Conservation (phyloP, 2,113 vertebrate genomes). For the Serilophus lunatus region DNA sequence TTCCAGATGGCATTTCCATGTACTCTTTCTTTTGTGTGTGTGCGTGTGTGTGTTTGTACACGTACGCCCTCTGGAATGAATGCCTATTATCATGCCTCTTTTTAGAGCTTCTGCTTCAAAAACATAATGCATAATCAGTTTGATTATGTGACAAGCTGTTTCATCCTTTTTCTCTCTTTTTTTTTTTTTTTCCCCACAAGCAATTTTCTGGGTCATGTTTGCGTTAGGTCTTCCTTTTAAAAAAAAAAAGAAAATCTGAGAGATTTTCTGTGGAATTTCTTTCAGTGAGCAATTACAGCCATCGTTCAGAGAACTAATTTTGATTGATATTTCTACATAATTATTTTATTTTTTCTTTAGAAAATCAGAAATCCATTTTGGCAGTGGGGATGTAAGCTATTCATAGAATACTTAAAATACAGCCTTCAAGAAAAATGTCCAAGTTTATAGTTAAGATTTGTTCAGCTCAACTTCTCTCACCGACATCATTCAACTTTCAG, state of each 20-base stretch:
- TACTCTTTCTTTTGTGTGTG: background rate
- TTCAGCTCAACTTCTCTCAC: background rate
- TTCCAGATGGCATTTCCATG: background rate
- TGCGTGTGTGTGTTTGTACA: background rate
- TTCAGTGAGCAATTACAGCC: constrained; percentile 21
- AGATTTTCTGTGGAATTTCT: background rate
- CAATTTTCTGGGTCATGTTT: constrained; percentile 48
- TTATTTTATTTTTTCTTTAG: background rate
- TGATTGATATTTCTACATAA: background rate
- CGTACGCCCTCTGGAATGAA: background rate
- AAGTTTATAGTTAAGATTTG: background rate
- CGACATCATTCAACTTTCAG: background rate
- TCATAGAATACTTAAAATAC: background rate
- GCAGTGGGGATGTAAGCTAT: background rate
- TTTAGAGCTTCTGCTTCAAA: constrained; percentile 37
- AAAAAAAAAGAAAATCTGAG: background rate
- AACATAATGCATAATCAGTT: constrained; percentile 50
- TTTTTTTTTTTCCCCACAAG: background rate
- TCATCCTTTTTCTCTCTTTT: background rate
- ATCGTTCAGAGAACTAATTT: constrained; percentile 25
- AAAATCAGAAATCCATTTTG: constrained; percentile 49
- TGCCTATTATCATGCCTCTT: constrained; percentile 1
- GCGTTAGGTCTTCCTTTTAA: background rate
- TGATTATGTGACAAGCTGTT: constrained; percentile 49
- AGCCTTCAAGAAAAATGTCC: background rate